Evolutionary conservation across 2,888 invertebrate species (phyloP).

Genomic region (Patella ulyssiponensis): DNA sequence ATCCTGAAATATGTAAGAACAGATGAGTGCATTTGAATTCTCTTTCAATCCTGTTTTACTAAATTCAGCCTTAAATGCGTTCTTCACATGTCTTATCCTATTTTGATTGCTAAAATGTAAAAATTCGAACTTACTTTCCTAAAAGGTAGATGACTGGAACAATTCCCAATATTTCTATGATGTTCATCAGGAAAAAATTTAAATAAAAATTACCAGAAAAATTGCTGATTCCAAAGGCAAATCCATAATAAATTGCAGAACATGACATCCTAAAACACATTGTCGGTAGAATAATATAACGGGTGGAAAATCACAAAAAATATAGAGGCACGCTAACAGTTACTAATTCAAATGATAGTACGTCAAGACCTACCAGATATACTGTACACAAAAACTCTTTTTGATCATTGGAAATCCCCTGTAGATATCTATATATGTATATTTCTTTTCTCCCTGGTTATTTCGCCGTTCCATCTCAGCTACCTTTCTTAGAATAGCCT

Average conservation of each 20-base stretch:
- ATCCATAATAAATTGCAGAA: conserved; percentile 72
- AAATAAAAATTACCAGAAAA: conserved; percentile 73
- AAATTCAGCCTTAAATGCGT: too few relatives aligned
- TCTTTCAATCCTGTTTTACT: too few relatives aligned
- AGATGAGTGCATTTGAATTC: too few relatives aligned
- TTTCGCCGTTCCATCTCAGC: conserved; percentile 9
- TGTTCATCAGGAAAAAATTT: conserved; percentile 72
- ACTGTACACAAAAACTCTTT: neutral
- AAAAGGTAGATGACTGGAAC: neutral
- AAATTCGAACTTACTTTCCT: neutral
- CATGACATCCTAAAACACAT: conserved; percentile 71
- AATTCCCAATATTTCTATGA: conserved; percentile 64
- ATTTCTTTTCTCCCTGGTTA: neutral
- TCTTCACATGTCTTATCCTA: too few relatives aligned
- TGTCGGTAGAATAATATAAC: too few relatives aligned
- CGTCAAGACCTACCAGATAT: conserved; percentile 15
- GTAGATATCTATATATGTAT: conserved; percentile 22
- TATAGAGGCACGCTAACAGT: too few relatives aligned
- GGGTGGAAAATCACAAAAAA: too few relatives aligned
- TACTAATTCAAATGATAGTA: too few relatives aligned
- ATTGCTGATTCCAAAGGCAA: conserved; percentile 70
- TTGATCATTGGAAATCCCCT: neutral
- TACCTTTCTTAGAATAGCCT: conserved; percentile 24
- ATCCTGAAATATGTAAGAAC: too few relatives aligned
- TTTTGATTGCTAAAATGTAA: too few relatives aligned